Conservation (phyloP, 2,113 vertebrate species). For the Steatornis caripensis region DNA sequence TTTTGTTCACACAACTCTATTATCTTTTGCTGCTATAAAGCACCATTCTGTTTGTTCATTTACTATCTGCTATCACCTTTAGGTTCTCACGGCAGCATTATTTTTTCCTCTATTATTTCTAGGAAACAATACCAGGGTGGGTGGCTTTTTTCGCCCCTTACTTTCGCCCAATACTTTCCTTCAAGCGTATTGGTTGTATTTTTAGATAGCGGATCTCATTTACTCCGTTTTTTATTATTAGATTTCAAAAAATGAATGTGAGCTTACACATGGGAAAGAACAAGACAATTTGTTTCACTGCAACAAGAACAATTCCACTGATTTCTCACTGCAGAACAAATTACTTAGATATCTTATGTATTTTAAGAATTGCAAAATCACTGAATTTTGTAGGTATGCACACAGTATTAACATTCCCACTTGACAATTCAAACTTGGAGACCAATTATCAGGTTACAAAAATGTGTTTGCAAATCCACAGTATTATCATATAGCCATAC, state of each 20-base stretch:
- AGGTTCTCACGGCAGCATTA: not conserved
- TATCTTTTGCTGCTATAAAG: not conserved
- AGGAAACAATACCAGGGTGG: not conserved
- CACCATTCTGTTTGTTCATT: not conserved
- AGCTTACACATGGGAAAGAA: not conserved
- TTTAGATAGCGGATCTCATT: not conserved
- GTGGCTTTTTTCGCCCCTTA: rapidly evolving
- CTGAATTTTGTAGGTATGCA: not conserved
- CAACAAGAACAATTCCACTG: not conserved
- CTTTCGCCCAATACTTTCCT: not conserved
- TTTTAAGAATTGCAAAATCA: not conserved
- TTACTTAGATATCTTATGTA: not conserved
- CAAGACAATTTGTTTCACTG: not conserved
- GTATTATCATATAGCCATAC: not conserved
- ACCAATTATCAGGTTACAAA: not conserved
- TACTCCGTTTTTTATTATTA: not conserved
- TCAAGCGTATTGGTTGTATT: not conserved
- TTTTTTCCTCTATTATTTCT: not conserved
- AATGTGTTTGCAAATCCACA: not conserved
- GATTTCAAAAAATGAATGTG: not conserved
- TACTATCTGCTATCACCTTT: not conserved
- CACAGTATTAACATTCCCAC: not conserved
- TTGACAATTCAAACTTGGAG: not conserved
- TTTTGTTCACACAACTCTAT: not conserved
- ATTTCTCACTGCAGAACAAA: not conserved